Base-by-base conservation (phyloP, 2,797 vertebrate species). In the Phataginus tricuspis region DNA sequence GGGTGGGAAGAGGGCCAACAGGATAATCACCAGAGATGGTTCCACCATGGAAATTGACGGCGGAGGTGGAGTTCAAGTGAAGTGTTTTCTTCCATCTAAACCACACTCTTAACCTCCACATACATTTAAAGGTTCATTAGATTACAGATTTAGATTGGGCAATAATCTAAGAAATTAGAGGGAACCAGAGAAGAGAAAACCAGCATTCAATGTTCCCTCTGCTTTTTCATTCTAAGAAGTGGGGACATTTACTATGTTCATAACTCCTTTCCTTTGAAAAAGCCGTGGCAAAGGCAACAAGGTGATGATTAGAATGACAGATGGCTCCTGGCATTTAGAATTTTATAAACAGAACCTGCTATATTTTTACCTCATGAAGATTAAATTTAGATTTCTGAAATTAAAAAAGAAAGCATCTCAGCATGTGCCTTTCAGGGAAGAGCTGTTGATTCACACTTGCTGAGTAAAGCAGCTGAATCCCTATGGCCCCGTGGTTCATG, bases 381-480 rank as follows among this genome's bases (percentile, higher is more conserved):
- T 78, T 64, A 79, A 53, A 71, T 96, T 94, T 78, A 83, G 45
- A 83, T 88, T 93, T 92, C 39, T 93, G 72, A 87, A 83, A 90
- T 85, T 80, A 49, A 72, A 68, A 86, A 90, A 82, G 34, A 53
- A 86, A 93, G 45, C 49, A 74, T 77, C 71, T 91, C 66, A 55
- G 37, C 25, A 49, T 1, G 0, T 59, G 34, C 31, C 45, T 95
- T 53, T 31, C 14, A 71, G 80, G 42, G 78, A 97, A 74, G 63
- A 90, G 25, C 5, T 94, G 75, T 80, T 69, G 82, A 95, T 86
- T 96, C 94, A 86, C 91, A 96, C 71, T 95, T 95, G 49, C 63
- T 75, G 39, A 68, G 49, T 25, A 71, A 86, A 96, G 72, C 27
- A 94, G 64, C 53, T 57, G 79, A 45, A 94, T 51, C 69, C n/a